phyloP scores from a whole-genome alignment of 2,113 vertebrate genomes.

The Syngnathus typhle region DNA sequence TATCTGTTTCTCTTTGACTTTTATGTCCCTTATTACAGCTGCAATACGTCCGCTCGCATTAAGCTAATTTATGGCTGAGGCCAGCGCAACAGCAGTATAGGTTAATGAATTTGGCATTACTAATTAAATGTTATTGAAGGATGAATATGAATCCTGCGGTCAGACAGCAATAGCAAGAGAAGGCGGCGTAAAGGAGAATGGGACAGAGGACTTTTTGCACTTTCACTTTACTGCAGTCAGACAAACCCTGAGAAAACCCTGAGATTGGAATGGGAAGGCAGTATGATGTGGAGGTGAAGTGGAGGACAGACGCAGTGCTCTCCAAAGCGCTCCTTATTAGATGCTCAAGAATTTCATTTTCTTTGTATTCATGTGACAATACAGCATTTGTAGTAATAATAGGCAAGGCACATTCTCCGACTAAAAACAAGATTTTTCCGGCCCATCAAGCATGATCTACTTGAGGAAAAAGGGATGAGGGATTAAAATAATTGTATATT shows the following conservation, averaged over 20 bases:
- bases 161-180: conserved; percentile 55
- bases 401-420: not conserved
- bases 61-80: conserved; percentile 75
- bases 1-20: conserved; percentile 70
- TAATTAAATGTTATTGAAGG: conserved; percentile 95
- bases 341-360: not conserved
- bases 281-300: conserved; percentile 31
- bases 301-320: conserved; percentile 32
- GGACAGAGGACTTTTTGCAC: conserved; percentile 42
- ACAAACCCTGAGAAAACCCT: conserved; percentile 23
- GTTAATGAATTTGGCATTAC: conserved; percentile 97
- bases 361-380: not conserved
- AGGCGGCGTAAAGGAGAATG: conserved; percentile 25
- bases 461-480: no score
- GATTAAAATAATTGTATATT: no score
- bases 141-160: conserved; percentile 92
- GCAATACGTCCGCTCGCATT: conserved; percentile 73
- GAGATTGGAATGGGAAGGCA: conserved; percentile 23
- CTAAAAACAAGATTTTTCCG: not conserved
- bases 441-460: no score
- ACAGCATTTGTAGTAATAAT: not conserved
- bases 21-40: conserved; percentile 75
- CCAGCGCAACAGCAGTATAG: conserved; percentile 73
- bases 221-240: conserved; percentile 16
- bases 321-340: conserved; percentile 14